A percentile compares a stretch with the other conserved stretches of the same genome.
phyloP scores from a whole-genome alignment of 2,888 invertebrate species.

The Clostera curtula region DNA sequence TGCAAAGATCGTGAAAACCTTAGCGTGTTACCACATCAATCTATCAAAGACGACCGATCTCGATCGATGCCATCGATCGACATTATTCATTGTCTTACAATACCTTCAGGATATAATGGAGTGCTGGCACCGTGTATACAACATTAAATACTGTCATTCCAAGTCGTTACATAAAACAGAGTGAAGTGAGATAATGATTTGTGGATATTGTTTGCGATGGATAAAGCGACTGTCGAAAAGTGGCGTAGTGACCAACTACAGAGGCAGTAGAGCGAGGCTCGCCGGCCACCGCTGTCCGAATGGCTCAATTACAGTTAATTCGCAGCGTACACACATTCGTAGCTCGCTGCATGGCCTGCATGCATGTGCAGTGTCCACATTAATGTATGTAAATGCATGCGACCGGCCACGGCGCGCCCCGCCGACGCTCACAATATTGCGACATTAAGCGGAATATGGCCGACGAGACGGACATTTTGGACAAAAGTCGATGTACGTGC shows the following conservation, averaged over 20 bases:
- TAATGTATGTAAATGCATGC: constrained; percentile 75
- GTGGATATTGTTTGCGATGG: constrained; percentile 26
- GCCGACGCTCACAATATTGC: constrained; percentile 69
- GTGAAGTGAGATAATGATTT: constrained; percentile 15
- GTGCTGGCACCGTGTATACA: no score
- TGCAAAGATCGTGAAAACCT: no score
- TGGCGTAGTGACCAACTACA: constrained; percentile 38
- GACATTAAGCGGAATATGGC: constrained; percentile 70
- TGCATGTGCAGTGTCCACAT: constrained; percentile 65
- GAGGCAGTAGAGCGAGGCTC: constrained; percentile 52
- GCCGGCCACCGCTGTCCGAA: constrained; percentile 65
- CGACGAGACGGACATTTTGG: constrained; percentile 65
- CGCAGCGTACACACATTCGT: constrained; percentile 69
- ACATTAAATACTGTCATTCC: no score
- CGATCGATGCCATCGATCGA: no score
- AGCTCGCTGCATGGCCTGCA: constrained; percentile 58
- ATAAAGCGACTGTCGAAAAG: constrained; percentile 22
- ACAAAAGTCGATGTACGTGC: constrained; percentile 66
- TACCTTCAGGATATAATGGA: no score
- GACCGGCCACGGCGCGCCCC: constrained; percentile 61
- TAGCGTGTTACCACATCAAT: no score
- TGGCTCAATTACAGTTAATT: constrained; percentile 75
- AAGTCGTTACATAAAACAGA: constrained; percentile 6
- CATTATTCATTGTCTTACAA: no score
- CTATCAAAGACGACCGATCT: no score